A percentile compares a stretch with the other conserved stretches of the same genome.
Evolutionary conservation across 1,140 invertebrate species (phyloP).

Genomic region (Archivesica marissinica): DNA sequence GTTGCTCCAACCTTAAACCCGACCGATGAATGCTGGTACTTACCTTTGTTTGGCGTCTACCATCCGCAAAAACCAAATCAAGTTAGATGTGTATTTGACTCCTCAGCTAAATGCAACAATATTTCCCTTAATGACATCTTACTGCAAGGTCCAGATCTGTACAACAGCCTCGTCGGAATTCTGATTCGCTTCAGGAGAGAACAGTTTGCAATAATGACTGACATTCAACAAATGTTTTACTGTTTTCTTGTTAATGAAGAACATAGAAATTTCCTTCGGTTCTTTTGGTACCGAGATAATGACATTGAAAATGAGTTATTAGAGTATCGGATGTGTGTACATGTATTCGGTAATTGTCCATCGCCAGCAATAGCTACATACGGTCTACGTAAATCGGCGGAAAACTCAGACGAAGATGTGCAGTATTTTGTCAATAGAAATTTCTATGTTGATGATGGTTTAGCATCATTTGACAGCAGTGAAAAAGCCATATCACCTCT

Average conservation of each 20-base stretch:
- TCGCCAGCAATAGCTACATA: slow-evolving; percentile 54
- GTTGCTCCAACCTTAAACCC: not conserved
- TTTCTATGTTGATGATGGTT: slow-evolving; percentile 15
- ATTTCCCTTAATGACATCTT: slow-evolving; percentile 59
- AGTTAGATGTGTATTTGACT: slow-evolving; percentile 60
- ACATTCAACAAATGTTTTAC: slow-evolving; percentile 49
- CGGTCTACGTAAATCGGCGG: slow-evolving; percentile 11
- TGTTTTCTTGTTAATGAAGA: slow-evolving; percentile 1
- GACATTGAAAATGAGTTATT: not conserved
- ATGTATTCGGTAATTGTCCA: slow-evolving; percentile 50
- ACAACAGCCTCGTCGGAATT: slow-evolving; percentile 67
- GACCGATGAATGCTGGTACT: not conserved
- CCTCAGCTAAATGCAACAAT: slow-evolving; percentile 33
- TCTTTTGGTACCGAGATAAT: slow-evolving; percentile 57
- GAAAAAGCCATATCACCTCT: not conserved
- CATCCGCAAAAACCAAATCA: slow-evolving; percentile 62
- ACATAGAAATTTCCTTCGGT: slow-evolving; percentile 6
- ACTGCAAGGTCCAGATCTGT: slow-evolving; percentile 70
- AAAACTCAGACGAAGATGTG: not conserved
- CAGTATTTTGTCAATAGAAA: not conserved
- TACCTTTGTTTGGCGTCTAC: slow-evolving; percentile 62
- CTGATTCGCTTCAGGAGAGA: slow-evolving; percentile 58
- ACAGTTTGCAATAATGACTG: slow-evolving; percentile 47
- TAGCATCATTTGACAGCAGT: not conserved
- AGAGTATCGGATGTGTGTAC: slow-evolving; percentile 55